Percentiles rank a stretch among this genome's conserved stretches.
These are phyloP conservation scores for Bos indicus DNA, from an alignment of 2,113 vertebrate species.

Conservation along the genomic window DNA sequence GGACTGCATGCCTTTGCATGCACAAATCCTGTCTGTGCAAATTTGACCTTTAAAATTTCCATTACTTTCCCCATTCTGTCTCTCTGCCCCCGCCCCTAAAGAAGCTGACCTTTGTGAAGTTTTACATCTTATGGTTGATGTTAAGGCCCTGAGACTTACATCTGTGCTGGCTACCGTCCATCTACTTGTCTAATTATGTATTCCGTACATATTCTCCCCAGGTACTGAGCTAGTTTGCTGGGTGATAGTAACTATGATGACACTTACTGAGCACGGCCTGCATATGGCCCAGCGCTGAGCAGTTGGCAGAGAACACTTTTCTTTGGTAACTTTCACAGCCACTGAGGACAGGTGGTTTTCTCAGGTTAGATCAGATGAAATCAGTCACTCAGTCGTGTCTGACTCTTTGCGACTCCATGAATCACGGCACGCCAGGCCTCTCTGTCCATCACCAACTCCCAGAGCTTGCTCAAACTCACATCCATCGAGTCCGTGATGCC, in stretches of 20 bases:
- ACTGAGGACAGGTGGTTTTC: neutral
- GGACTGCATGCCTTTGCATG: constrained; percentile 60
- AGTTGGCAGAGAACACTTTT: neutral
- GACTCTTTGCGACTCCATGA: no score
- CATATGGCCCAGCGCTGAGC: neutral
- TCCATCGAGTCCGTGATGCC: no score
- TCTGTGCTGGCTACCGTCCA: neutral
- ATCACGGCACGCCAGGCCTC: no score
- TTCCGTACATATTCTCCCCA: neutral
- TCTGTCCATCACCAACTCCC: no score
- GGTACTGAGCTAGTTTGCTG: neutral
- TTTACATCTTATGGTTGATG: neutral
- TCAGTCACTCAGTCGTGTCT: no score
- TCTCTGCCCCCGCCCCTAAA: neutral
- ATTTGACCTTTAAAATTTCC: constrained; percentile 76
- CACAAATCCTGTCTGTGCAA: constrained; percentile 71
- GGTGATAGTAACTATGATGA: no score
- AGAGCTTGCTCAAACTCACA: no score
- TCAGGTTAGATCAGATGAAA: neutral
- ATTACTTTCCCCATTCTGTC: neutral
- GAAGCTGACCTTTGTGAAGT: constrained; percentile 10
- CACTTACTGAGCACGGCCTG: neutral
- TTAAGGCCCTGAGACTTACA: neutral
- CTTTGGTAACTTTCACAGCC: neutral
- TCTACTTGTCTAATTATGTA: neutral